Evolutionary conservation across 37 sponge, comb jelly and placozoan genomes (phyloP), one percentile per base, ranked within the genome.

Genomic region (Halichondria panicea): DNA sequence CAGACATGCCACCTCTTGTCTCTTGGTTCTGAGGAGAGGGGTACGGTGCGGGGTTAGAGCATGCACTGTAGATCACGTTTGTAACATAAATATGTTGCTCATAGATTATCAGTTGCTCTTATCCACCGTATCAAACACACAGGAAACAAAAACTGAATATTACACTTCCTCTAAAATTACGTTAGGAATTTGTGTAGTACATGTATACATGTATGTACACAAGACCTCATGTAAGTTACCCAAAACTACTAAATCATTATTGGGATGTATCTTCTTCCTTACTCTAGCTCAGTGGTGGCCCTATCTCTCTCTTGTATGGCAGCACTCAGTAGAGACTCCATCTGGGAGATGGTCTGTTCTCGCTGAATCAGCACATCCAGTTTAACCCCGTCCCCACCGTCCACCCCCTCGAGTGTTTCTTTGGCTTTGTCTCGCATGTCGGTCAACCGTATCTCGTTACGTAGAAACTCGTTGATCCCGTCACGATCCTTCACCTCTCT

Each of bases 401-500:
- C 4, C 8, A 12, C 5, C 6, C 27, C 13, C 36, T n/a, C 27
- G 19, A 63, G 36, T 28, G 45, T 52, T 52, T 70, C 34, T 1
- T 3, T 50, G 31, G 63, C 81, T 52, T 70, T 80, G 6, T 18
- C 66, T 35, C 53, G 44, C 67, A 78, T 64, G 43, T 78, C 78
- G 1, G 61, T 41, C 55, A 78, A 24, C 13, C 78, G 39, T 8
- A 83, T 83, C 69, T 83, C 83, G 21, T 55, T 66, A 1, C 83
- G 48, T 5, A 83, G 69, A 54, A 83, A 83, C 2, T 83, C 83
- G 40, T 74, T 83, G 34, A 83, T 56, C 65, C 67, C 83, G 31
- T 74, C 75, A 25, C 83, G 56, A 45, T 83, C 75, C 25, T 66
- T 75, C 43, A 83, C 83, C 32, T 83, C 83, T 38, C 74, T 74